Percentiles rank a stretch among this genome's conserved stretches.
Evolutionary conservation across 2,113 vertebrate species (phyloP).

Genomic region (Cephalopholis sonnerati): DNA sequence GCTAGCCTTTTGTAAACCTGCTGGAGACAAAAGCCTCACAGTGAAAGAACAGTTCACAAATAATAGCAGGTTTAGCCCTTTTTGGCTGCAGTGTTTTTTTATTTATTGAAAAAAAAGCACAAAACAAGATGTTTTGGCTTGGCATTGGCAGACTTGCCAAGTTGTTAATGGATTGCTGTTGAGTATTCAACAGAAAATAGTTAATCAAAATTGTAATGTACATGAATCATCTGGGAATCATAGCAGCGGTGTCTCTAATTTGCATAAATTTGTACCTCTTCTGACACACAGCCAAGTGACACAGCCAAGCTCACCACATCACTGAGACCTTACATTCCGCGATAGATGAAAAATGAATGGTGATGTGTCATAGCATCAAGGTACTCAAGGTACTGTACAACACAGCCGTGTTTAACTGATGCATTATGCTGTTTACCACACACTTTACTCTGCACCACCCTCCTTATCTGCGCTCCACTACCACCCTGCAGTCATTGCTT

Average conservation of each 20-base stretch:
- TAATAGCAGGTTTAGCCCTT: slow-evolving; percentile 22
- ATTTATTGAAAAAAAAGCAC: slow-evolving; percentile 48
- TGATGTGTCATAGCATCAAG: not conserved
- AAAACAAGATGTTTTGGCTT: slow-evolving; percentile 51
- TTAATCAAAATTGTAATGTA: slow-evolving; percentile 50
- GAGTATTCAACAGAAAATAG: slow-evolving; percentile 48
- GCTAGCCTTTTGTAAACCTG: slow-evolving; percentile 3
- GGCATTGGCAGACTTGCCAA: slow-evolving; percentile 36
- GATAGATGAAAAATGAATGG: slow-evolving; percentile 2
- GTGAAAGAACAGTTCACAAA: slow-evolving; percentile 38
- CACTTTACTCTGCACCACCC: not conserved
- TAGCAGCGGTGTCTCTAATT: slow-evolving; percentile 38
- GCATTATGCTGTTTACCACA: not conserved
- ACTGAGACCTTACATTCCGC: slow-evolving; percentile 13
- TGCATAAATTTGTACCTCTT: slow-evolving; percentile 37
- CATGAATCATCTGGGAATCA: slow-evolving; percentile 33
- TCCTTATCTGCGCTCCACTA: not conserved
- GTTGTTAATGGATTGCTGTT: slow-evolving; percentile 61
- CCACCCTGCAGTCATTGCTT: not conserved
- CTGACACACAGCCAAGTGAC: slow-evolving; percentile 36
- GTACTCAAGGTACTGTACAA: slow-evolving; percentile 4
- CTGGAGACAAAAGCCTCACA: slow-evolving; percentile 35
- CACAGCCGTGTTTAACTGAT: not conserved
- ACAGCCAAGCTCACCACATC: slow-evolving; percentile 34
- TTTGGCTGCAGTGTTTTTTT: slow-evolving; percentile 39